Conservation (phyloP, 2,888 invertebrate species). For the Caradrina kadenii region DNA sequence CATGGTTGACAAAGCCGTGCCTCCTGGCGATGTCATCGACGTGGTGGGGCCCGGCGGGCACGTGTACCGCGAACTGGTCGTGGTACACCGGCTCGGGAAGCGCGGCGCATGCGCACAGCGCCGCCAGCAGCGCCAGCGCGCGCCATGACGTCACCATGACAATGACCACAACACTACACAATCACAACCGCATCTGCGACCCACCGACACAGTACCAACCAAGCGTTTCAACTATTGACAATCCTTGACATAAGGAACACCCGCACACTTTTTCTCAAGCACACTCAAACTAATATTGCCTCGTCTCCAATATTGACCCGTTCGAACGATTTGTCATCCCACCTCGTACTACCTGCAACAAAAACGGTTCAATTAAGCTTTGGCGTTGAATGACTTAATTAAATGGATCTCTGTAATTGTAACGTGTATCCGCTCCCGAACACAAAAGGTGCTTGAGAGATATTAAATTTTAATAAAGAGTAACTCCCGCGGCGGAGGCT, state of each 20-base stretch:
- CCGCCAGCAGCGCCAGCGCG: constrained; percentile 80
- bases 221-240: constrained; percentile 54
- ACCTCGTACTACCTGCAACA: constrained; percentile 74
- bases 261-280: constrained; percentile 61
- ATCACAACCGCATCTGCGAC: constrained; percentile 79
- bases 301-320: constrained; percentile 50
- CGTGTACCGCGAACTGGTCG: constrained; percentile 96
- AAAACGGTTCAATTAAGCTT: constrained; percentile 63
- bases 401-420: constrained; percentile 75
- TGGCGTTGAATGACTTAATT: constrained; percentile 72
- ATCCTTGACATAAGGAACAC: constrained; percentile 61
- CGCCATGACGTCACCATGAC: constrained; percentile 87
- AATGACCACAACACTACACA: constrained; percentile 64
- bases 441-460: constrained; percentile 74
- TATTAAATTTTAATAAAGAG: constrained; percentile 85
- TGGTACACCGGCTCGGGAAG: constrained; percentile 91
- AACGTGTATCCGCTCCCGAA: constrained; percentile 71
- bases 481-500: constrained; percentile 69
- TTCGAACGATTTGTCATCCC: constrained; percentile 73
- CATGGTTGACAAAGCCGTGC: constrained; percentile 96
- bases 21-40: constrained; percentile 95
- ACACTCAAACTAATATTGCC: constrained; percentile 59
- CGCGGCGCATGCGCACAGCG: constrained; percentile 70
- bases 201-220: constrained; percentile 61
- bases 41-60: constrained; percentile 93